These are phyloP conservation scores for Matsumurasca onukii DNA, from an alignment of 1,140 invertebrate genomes.

Conservation along the genomic window DNA sequence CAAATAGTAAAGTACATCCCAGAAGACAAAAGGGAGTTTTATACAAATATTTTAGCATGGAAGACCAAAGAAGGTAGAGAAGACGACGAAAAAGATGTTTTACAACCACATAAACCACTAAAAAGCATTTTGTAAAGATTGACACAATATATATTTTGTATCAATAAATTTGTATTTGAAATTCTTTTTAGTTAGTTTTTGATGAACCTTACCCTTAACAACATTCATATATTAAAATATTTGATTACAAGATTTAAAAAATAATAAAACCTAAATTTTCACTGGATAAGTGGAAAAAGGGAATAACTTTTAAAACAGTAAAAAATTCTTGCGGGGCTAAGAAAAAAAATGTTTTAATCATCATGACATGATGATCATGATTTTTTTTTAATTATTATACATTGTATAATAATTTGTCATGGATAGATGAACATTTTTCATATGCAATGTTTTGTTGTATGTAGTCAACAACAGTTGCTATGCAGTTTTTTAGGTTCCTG, in stretches of 20 bases:
- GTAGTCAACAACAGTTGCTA: background rate
- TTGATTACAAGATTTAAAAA: background rate
- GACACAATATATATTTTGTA: background rate
- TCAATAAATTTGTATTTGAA: background rate
- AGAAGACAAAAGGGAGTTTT: background rate
- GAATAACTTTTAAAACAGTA: background rate
- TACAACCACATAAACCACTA: background rate
- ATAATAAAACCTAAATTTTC: background rate
- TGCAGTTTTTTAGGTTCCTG: background rate
- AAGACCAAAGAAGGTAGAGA: background rate
- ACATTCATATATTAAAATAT: background rate
- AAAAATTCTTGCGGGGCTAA: background rate
- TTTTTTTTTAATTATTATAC: too few relatives aligned
- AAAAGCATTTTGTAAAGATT: background rate
- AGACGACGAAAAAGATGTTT: background rate
- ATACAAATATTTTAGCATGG: conserved; percentile 6
- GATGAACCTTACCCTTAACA: background rate
- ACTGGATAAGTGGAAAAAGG: background rate
- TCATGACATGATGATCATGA: background rate
- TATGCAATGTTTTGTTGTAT: background rate
- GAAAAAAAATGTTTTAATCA: background rate
- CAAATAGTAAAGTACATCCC: background rate
- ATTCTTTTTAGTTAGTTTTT: background rate
- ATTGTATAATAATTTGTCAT: too few relatives aligned
- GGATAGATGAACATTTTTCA: background rate